Evolutionary conservation across 53 echinoderm and acorn worm genomes (phyloP), one percentile per base, ranked within the genome.

Genomic region (Mesocentrotus franciscanus): DNA sequence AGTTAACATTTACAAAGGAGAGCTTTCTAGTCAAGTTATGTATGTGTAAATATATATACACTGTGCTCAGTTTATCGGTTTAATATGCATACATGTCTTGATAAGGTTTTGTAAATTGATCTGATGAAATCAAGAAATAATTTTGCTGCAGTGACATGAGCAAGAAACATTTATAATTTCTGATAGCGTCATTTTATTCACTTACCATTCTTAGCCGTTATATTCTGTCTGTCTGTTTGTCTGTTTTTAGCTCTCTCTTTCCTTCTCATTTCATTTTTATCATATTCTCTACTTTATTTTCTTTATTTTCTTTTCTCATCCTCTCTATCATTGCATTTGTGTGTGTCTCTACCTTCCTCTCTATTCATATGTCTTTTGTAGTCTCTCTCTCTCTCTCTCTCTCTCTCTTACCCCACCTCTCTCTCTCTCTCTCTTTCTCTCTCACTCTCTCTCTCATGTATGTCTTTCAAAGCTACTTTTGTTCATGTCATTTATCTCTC

Each of bases 331-430:
- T 49, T 8, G 13, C 34, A 32, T 78, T 34, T 78, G 30, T 4
- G 6, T 78, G 18, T 18, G 6, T 78, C 24, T 78, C 78, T 26
- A 8, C 20, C 27, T 78, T 26, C 13, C 27, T 78, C 27, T 78
- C n/a, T 76, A 2, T 78, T 18, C 18, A 58, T 68, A 13, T 91
- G 9, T 61, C 7, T 32, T 36, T 17, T 60, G n/a, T 36, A 58
- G 26, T 42, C 92, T 55, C 32, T 91, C 61, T 91, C 91, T 68
- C 92, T 91, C 60, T 33, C 78, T 78, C 78, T 70, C 71, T 70
- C 71, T 4, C 71, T 24, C 24, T 4, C 24, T 4, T 4, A 1
- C 34, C n/a, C 34, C 0, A 5, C 3, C 71, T 70, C 71, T 70
- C 71, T 70, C 24, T 70, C 71, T 70, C 71, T 34, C 32, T 68